A percentile compares a stretch with the other conserved stretches of the same genome.
Conservation (phyloP, 2,113 vertebrate genomes). For the Corythornis cristatus region DNA sequence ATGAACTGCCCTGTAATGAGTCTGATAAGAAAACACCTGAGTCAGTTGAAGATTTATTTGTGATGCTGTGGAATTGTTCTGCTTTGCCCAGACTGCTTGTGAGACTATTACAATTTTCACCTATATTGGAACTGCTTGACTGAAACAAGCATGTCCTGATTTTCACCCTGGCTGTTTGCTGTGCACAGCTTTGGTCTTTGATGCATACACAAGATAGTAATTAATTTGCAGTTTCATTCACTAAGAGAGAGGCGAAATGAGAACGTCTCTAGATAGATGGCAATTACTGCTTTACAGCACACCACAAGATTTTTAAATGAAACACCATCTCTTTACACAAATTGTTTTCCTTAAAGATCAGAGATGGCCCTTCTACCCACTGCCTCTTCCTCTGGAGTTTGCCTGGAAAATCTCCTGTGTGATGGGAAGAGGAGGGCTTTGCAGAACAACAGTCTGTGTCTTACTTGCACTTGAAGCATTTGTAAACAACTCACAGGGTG, state of each 20-base stretch:
- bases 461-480: constrained; percentile 10
- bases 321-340: neutral
- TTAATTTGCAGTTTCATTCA: constrained; percentile 57
- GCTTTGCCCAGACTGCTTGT: neutral
- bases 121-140: constrained; percentile 29
- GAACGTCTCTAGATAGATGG: constrained; percentile 18
- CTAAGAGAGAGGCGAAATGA: neutral
- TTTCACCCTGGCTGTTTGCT: constrained; percentile 38
- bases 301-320: constrained; percentile 38
- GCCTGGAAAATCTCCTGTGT: constrained; percentile 23
- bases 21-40: constrained; percentile 16
- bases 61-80: neutral
- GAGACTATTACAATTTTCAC: neutral
- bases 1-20: neutral
- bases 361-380: neutral
- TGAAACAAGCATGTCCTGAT: constrained; percentile 29
- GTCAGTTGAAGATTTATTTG: neutral
- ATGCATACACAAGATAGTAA: constrained; percentile 55
- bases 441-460: neutral
- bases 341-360: constrained; percentile 37
- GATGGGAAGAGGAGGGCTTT: neutral
- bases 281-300: constrained; percentile 46
- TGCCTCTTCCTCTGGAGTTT: constrained; percentile 10
- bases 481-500: constrained; percentile 63
- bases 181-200: constrained; percentile 36